Evolutionary conservation across 2,888 invertebrate genomes (phyloP), one percentile per base, ranked within the genome.

Genomic region (Troglohyphantes excavatus): DNA sequence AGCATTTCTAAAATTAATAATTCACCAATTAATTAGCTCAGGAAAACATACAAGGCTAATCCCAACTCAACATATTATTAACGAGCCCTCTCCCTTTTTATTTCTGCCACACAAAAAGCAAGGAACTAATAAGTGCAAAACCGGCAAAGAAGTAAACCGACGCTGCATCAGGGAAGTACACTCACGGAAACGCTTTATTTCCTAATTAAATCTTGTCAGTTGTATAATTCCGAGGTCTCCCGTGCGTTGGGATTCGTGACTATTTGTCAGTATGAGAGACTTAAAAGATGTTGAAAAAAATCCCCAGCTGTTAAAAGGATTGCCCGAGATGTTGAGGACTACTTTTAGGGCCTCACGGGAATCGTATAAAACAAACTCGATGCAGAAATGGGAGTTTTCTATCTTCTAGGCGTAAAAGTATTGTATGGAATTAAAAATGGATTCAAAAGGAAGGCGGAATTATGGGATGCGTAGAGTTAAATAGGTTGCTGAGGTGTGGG

Each of bases 171-270:
- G n/a, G 26, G 21, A 26, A n/a, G 27, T 19, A 21, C 29, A 75
- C 33, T 29, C 68, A 70, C 39, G 33, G 23, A 75, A 75, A 59
- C 75, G 29, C 59, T 75, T 75, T 75, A 75, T 75, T 75, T 61
- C 21, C 75, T 75, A 75, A 75, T 75, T 33, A 75, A 75, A n/a
- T 9, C 75, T 75, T 61, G 75, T 75, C 75, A 75, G 33, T 75
- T 29, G 75, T 29, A 75, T 75, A 75, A 75, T 75, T 75, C 29
- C 61, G 17, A 21, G 6, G 53, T 61, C 59, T 27, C 5, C 75
- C 26, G 53, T 53, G 75, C 59, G 59, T 19, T 53, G 59, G 29
- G 29, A 59, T 75, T 33, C 59, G 59, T 75, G 75, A 61, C 75
- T 61, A 75, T 75, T 75, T 75, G 72, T 61, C 75, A 29, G 29